Base-by-base conservation (phyloP, 2,113 vertebrate genomes). In the Ceyx margarethae region DNA sequence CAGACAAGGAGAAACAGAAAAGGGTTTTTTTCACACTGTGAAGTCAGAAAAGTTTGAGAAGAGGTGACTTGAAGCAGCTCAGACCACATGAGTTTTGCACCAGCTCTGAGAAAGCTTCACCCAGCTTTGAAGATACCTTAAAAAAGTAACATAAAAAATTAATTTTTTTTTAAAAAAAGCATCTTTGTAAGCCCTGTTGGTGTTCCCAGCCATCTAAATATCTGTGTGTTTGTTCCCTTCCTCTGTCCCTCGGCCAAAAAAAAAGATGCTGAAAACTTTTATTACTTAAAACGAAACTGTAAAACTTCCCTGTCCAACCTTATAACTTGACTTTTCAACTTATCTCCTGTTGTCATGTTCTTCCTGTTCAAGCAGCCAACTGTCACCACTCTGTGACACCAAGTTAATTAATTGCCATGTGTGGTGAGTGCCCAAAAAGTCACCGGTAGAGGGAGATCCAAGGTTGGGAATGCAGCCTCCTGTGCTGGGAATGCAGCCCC, bases 371-470 rank as follows among this genome's bases (percentile, higher is more conserved):
- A 73, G 51, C 69, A 87, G 56, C 64, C 74, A 29, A 4, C 73
- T 22, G 40, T 40, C 35, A 50, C 35, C 40, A 16, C 29, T 35
- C 43, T 13, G 0, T 22, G 29, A 8, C n/a, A 53, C 7, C 0
- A 0, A 9, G 10, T 4, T 19, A n/a, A 62, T 28, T 6, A 5
- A 23, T 62, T 26, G 12, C 25, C 4, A 12, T 5, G 0, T 33
- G 46, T 37, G 40, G 3, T 21, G 6, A 51, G 28, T 1, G 2
- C 79, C 29, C 29, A n/a, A 3, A 23, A 76, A 56, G 13, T 33
- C 72, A 37, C 92, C 96, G 4, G 94, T 16, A 96, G 96, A 87
- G 94, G 96, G 96, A 78, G 95, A 42, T 89, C 8, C n/a, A 62
- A 40, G 71, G 66, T 42, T 0, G 74, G 37, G 58, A 92, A 81